Evolutionary conservation across 2,797 vertebrate genomes (phyloP), one percentile per base, ranked within the genome.

Genomic region (Allobates femoralis): DNA sequence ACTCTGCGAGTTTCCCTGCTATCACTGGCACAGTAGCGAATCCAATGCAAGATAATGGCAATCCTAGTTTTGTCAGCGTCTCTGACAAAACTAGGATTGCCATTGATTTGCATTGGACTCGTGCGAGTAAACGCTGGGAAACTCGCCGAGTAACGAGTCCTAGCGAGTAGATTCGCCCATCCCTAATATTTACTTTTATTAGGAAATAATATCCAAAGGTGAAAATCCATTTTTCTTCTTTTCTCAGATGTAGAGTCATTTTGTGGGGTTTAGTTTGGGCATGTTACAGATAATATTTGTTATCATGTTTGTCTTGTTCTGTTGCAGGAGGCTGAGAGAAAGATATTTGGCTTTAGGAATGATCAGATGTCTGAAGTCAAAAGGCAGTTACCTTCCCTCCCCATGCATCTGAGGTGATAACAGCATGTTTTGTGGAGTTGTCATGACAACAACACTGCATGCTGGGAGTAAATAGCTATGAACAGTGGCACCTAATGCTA

Each of bases 391-490:
- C 66, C 51, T 82, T 82, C 66, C 32, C 80, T 82, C 51, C 26
- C 51, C 80, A 82, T 73, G 67, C 50, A 41, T 73, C 80, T 73
- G 67, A 71, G 66, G 80, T 19, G 66, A 82, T 82, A 82, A 82
- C 81, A 82, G 81, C 81, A 82, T 73, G 81, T 82, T 82, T 82
- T 82, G 81, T 73, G 66, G 14, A 53, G 67, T 82, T 58, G 81
- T 73, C 81, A 82, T 82, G 67, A 58, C 81, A 82, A 82, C 66
- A 82, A 34, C 51, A 26, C 81, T 30, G 51, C 81, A 28, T 28
- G 67, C 81, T 73, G 81, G 41, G 81, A 56, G 30, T 41, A 71
- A 73, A 82, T 71, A 82, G 66, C 51, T 71, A 82, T 55, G 67
- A 82, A 73, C 58, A 37, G 58, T 80, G 58, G 46, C 41, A 64